phyloP scores from a whole-genome alignment of 2,113 vertebrate species.

The Pseudorectes ferrugineus region DNA sequence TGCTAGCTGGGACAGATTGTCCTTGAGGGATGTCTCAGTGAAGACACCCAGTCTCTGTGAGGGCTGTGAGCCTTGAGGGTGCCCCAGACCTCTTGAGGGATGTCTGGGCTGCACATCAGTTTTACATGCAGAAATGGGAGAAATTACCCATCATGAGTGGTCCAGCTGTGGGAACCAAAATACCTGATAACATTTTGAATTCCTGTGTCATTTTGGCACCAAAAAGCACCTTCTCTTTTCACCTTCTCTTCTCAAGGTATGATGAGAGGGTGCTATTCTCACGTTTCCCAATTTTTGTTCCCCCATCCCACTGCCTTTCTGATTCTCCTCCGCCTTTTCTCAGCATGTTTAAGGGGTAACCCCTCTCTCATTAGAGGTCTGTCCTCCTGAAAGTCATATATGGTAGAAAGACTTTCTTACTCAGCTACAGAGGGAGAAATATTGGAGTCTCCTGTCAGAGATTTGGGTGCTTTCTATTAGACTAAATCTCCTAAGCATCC shows the following conservation, averaged over 20 bases:
- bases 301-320: neutral
- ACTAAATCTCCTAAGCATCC: neutral
- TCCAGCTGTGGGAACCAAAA: neutral
- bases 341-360: neutral
- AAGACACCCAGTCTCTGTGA: neutral
- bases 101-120: neutral
- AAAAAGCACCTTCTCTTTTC: neutral
- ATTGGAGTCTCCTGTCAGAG: neutral
- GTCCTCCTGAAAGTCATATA: neutral
- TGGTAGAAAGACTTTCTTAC: neutral
- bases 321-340: neutral
- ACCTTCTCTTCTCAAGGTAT: no score
- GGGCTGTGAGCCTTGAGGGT: neutral
- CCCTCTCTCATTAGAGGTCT: neutral
- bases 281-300: accelerated
- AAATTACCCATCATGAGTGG: neutral
- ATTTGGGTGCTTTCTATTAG: neutral
- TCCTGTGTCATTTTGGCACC: neutral
- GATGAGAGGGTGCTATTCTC: neutral
- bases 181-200: neutral
- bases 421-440: neutral
- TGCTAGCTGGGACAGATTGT: neutral
- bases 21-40: neutral
- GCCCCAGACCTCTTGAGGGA: accelerated
- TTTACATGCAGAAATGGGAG: neutral